Evolutionary conservation across 2,113 vertebrate genomes (phyloP).

Genomic region (Elgaria multicarinata): DNA sequence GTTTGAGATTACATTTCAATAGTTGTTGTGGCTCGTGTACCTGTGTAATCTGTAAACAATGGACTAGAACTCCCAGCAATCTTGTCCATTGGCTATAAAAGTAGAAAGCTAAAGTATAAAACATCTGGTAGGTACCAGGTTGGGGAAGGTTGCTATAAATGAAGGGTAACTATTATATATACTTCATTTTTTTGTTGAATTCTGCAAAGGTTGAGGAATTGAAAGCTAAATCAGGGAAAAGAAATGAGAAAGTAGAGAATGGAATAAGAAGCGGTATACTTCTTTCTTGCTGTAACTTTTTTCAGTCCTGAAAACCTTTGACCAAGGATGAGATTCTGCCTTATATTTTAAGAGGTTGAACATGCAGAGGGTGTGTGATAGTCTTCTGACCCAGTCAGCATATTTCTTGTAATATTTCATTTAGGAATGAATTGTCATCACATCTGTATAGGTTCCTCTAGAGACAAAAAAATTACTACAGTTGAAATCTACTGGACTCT

Average conservation of each 20-base stretch:
- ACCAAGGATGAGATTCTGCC: not conserved
- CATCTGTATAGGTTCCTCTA: not conserved
- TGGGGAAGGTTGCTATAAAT: too few relatives aligned
- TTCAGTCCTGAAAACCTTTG: not conserved
- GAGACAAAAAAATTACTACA: not conserved
- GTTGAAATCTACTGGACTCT: slow-evolving; percentile 3
- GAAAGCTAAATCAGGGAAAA: not conserved
- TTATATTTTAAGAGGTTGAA: not conserved
- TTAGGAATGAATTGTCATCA: not conserved
- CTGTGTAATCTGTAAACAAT: not conserved
- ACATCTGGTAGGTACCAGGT: too few relatives aligned
- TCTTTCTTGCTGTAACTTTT: not conserved
- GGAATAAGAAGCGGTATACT: not conserved
- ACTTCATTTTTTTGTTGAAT: not conserved
- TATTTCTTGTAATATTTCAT: not conserved
- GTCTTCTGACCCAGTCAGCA: not conserved
- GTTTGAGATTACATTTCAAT: not conserved
- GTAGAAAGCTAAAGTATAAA: too few relatives aligned
- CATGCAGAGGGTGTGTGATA: not conserved
- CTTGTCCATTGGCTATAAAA: too few relatives aligned
- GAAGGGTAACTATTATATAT: not conserved
- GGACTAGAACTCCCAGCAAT: too few relatives aligned
- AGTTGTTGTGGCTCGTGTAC: not conserved
- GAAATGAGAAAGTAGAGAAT: not conserved
- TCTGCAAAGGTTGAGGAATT: not conserved